Evolutionary conservation across 2,113 vertebrate species (phyloP).

Genomic region (Hemiscyllium ocellatum): DNA sequence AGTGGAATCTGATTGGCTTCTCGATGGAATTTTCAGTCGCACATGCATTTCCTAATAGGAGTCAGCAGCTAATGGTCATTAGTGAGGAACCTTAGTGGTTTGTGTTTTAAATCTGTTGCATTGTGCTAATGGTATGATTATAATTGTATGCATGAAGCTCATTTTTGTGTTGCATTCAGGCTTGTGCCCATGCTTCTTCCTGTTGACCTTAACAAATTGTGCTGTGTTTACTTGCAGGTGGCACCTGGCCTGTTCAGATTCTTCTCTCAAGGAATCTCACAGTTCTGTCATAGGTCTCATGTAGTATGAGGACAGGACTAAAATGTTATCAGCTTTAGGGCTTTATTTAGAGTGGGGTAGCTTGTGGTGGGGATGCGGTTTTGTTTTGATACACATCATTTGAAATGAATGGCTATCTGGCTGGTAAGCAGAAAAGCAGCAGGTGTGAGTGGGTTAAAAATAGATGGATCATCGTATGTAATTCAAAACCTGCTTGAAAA

Average conservation of each 20-base stretch:
- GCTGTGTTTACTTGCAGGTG: background rate
- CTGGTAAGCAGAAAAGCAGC: background rate
- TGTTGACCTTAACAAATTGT: background rate
- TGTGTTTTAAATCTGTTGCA: background rate
- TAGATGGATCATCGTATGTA: background rate
- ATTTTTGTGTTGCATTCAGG: background rate
- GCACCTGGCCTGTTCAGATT: background rate
- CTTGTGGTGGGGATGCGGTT: background rate
- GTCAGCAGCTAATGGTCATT: background rate
- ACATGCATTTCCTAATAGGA: background rate
- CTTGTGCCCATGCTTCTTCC: too few relatives aligned
- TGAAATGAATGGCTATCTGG: background rate
- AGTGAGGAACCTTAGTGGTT: background rate
- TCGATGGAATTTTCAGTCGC: background rate
- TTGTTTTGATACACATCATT: too few relatives aligned
- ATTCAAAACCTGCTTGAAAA: constrained; percentile 30
- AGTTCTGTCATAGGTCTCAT: background rate
- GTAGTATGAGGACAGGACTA: background rate
- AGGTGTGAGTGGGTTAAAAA: background rate
- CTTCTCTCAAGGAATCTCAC: background rate
- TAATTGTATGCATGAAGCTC: background rate
- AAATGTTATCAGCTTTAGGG: background rate
- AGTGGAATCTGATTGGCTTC: background rate
- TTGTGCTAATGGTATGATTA: background rate
- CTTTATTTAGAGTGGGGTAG: background rate